Base-by-base conservation (phyloP, 2,888 invertebrate genomes). In the Ectemnius continuus region DNA sequence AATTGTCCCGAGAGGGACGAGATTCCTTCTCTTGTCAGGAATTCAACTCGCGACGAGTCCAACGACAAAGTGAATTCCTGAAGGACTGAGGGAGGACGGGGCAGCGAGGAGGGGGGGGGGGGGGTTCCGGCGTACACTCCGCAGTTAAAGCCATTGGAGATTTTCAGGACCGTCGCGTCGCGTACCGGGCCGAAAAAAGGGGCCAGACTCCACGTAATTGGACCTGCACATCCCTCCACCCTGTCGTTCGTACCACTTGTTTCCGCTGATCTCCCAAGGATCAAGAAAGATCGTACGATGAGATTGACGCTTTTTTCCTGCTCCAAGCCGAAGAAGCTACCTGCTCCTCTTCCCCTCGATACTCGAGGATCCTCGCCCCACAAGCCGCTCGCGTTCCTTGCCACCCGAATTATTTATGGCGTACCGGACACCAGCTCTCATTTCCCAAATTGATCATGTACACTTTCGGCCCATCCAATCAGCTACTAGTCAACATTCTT, bases 21-120 rank as follows among this genome's bases (percentile, higher is more conserved):
- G 85, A 84, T 84, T 84, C 84, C 76, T 84, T 81, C 76, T 73
- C 74, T 83, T 77, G 81, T 81, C 78, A 76, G 82, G 84, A 84
- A 84, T 84, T 81, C 81, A 81, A 69, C 81, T 80, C 83, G 82
- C 82, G 36, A 36, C 36, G 76, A 81, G 81, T 73, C 76, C 68
- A 70, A 80, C 75, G 80, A 76, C 81, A 67, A 81, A 72, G 81
- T 75, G 82, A 80, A 82, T 82, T 80, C 76, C 78, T 76, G 74
- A 76, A 78, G 78, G 76, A 76, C 74, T 62, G 63, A 74, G 70
- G 70, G 70, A 70, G 78, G 73, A 72, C 61, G 76, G 74, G 76
- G 78, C 74, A 78, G 73, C 62, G 59, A 72, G 70, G 68, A 72
- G 69, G 78, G 73, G 70, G 61, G 73, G 70, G 61, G 71, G 67